Base-by-base conservation (phyloP, 2,888 invertebrate genomes). In the Lasioglossum pauxillum region DNA sequence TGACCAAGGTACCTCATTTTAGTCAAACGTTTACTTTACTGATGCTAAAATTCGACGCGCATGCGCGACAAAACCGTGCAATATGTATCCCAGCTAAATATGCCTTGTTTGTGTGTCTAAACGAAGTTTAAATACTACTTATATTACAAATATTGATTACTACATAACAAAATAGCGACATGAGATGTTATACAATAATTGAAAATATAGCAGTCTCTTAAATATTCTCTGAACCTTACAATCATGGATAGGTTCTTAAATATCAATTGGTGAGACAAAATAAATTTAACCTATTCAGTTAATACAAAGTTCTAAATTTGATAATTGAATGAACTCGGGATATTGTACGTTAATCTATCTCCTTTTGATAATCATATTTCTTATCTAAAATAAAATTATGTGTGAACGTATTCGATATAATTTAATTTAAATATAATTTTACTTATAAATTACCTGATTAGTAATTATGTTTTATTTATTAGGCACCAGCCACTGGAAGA, bases 401-500 rank as follows among this genome's bases (percentile, higher is more conserved):
- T 23, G 23, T 53, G 23, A 23, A 8, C 23, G 8, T 23, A 23
- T 53, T 23, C 2, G 2, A 8, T 53, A 10, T 23, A 53, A 57
- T 57, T n/a, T 57, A 23, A 35, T 35, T 16, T 16, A 8, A 35
- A 16, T 31, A 35, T 53, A n/a, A 7, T 69, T 23, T 69, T n/a
- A 12, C 19, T 69, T 38, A 23, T 38, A 69, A 10, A 69, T 38
- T 69, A n/a, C 12, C 23, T 10, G 8, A 49, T 19, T 16, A 5
- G 41, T 80, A 5, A 73, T 35, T 64, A 35, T 14, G 2, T 46
- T 64, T 27, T 23, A 72, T 78, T 83, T 86, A 88, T 72, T 69
- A 94, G 94, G 94, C 80, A 89, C 78, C 91, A 93, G 46, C 81
- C 90, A 12, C 77, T 94, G 23, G 93, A 94, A 57, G 94, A 95